Base-by-base conservation (phyloP, 2,797 vertebrate genomes). In the Valencia hispanica region DNA sequence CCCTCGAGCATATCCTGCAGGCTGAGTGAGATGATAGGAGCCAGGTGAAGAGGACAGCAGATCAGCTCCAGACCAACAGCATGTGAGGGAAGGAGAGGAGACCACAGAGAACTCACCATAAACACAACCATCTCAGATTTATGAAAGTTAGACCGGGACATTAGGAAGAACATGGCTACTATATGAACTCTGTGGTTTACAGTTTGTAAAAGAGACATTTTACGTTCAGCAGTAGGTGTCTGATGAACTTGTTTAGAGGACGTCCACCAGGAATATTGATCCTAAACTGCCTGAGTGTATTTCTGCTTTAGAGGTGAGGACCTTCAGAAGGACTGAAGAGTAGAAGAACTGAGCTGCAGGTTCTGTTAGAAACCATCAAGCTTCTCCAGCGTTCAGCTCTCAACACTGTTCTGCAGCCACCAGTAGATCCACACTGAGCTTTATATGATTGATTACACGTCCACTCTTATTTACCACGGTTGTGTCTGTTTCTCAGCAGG, bases 391-490 rank as follows among this genome's bases (percentile, higher is more conserved):
- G 17, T 73, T 18, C 47, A 55, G 32, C 22, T 20, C 51, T 75
- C 53, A 15, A n/a, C 71, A 41, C 47, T 17, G 1, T 22, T 57
- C 68, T 15, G 30, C 34, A 73, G 3, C 55, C 68, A 34, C 70
- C 48, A 59, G 32, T 5, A 1, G 25, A 25, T 86, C 74, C 77
- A 48, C 55, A 39, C 36, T 11, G 59, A 79, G 45, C 11, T 57
- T 66, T 30, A 69, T 72, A 25, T 59, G 53, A 61, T 73, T 85
- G 83, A 85, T 89, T 85, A 68, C 68, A 22, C 79, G 69, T 85
- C 74, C 75, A 79, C 74, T 86, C 77, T 84, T 75, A 47, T 86
- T 84, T 86, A 84, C 86, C 83, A 78, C 70, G 27, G 80, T 69
- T 70, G 72, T 66, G 57, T 69, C 68, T 66, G 80, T 74, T 70